Percentiles rank a stretch among this genome's conserved stretches.
Conservation (phyloP, 2,888 invertebrate species). For the Girardia tigrina region DNA sequence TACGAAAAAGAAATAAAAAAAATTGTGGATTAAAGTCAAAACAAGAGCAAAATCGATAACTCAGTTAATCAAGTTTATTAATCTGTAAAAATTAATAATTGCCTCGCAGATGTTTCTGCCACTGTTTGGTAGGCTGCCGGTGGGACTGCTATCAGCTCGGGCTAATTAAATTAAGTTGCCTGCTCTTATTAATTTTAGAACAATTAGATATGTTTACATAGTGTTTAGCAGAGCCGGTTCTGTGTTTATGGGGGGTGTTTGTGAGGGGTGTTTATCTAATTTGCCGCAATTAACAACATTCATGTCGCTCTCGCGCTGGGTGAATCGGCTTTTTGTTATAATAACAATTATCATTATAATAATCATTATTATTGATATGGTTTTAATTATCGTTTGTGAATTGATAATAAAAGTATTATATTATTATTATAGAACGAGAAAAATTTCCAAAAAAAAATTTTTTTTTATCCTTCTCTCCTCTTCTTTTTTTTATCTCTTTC, state of each 20-base stretch:
- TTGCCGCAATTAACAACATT: constrained; percentile 23
- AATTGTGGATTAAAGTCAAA: constrained; percentile 14
- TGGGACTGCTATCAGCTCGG: constrained; percentile 19
- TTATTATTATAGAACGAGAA: not conserved
- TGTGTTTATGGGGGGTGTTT: constrained; percentile 17
- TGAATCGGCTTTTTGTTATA: constrained; percentile 16
- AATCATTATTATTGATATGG: constrained; percentile 23
- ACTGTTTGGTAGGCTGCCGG: not conserved
- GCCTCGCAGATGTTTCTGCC: constrained; percentile 20
- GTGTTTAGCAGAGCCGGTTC: constrained; percentile 19
- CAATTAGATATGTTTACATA: constrained; percentile 23
- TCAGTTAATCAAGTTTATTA: constrained; percentile 23
- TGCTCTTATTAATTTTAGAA: constrained; percentile 23
- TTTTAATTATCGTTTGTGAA: constrained; percentile 16
- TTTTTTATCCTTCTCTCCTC: no score
- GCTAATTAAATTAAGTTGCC: constrained; percentile 23
- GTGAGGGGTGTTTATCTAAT: constrained; percentile 23
- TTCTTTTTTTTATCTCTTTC: no score
- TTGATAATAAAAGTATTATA: not conserved
- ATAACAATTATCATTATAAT: constrained; percentile 20
- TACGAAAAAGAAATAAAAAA: no score
- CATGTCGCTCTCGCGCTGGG: not conserved
- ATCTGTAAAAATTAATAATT: constrained; percentile 23
- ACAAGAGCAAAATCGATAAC: constrained; percentile 20
- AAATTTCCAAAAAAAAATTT: no score